These are phyloP conservation scores for Thyatira batis DNA, from an alignment of 2,888 invertebrate genomes.

Conservation along the genomic window DNA sequence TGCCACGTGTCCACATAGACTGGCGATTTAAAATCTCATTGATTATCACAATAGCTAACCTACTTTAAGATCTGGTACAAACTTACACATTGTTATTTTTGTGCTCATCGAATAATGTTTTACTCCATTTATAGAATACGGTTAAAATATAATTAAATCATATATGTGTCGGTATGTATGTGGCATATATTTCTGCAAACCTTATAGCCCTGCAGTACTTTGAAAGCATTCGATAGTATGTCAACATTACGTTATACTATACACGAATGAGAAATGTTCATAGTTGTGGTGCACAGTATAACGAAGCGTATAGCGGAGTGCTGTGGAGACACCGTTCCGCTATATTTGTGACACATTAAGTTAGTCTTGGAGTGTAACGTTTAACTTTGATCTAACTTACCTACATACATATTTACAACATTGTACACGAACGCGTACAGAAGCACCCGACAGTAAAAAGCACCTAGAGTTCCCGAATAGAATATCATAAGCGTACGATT, in stretches of 20 bases:
- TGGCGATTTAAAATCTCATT: constrained; percentile 77
- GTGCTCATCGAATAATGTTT: constrained; percentile 62
- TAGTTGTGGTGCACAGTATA: neutral
- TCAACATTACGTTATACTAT: neutral
- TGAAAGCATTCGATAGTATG: neutral
- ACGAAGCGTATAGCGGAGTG: constrained; percentile 14
- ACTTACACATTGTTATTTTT: constrained; percentile 73
- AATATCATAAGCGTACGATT: constrained; percentile 74
- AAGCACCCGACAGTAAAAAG: constrained; percentile 81
- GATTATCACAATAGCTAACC: constrained; percentile 80
- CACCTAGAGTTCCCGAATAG: constrained; percentile 80
- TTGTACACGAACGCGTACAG: constrained; percentile 75
- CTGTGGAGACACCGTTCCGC: constrained; percentile 21
- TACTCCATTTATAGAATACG: constrained; percentile 39
- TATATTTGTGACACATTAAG: constrained; percentile 62
- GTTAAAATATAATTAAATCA: constrained; percentile 29
- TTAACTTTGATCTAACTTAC: constrained; percentile 64
- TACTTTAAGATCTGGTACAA: constrained; percentile 77
- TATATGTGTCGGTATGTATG: constrained; percentile 10
- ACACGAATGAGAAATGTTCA: neutral
- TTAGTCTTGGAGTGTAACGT: constrained; percentile 69
- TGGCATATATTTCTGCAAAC: neutral
- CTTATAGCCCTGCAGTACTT: neutral
- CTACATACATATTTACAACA: constrained; percentile 78
- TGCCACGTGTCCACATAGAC: constrained; percentile 54